These are phyloP conservation scores for Parascotia fuliginaria DNA, from an alignment of 2,888 invertebrate species.

Conservation along the genomic window DNA sequence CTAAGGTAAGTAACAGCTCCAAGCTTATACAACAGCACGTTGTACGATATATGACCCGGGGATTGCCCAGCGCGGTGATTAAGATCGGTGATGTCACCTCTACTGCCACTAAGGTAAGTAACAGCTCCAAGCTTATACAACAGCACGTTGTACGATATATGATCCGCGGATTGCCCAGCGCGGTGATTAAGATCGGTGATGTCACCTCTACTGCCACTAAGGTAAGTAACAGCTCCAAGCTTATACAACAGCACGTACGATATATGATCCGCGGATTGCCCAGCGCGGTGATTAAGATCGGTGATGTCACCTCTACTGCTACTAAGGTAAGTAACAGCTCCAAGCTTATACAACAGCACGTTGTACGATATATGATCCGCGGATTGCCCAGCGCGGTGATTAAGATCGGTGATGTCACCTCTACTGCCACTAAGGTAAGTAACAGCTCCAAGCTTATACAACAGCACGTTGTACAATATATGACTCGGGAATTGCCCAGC, in stretches of 20 bases:
- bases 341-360: constrained; percentile 54
- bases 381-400: constrained; percentile 47
- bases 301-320: constrained; percentile 30
- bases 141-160: too few species aligned
- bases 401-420: constrained; percentile 52
- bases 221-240: constrained; percentile 43
- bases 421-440: constrained; percentile 32
- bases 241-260: constrained; percentile 53
- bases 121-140: neutral
- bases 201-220: too few species aligned
- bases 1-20: too few species aligned
- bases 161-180: too few species aligned
- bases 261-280: constrained; percentile 49
- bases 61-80: constrained; percentile 47
- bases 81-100: constrained; percentile 53
- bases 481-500: too few species aligned
- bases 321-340: constrained; percentile 34
- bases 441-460: neutral
- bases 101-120: constrained; percentile 32
- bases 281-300: constrained; percentile 58
- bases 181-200: too few species aligned
- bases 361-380: constrained; percentile 46
- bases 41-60: constrained; percentile 44
- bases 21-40: constrained; percentile 55
- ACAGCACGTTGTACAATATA: too few species aligned